These are phyloP conservation scores for Vollenhovia emeryi DNA, from an alignment of 1,140 invertebrate species.

Conservation along the genomic window DNA sequence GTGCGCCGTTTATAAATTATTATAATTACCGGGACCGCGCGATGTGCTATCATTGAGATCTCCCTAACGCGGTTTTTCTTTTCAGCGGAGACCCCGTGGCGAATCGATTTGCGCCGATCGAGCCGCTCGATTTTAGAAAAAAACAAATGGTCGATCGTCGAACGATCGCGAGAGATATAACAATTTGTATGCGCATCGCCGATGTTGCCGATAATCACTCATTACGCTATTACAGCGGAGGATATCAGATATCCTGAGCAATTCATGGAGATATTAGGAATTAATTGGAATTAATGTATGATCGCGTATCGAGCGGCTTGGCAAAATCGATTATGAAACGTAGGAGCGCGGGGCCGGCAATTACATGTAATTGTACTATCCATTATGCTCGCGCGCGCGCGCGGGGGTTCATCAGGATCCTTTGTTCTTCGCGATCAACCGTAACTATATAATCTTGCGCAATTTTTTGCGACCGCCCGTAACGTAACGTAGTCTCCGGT, in stretches of 20 bases:
- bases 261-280: constrained; percentile 14
- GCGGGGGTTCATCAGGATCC: constrained; percentile 36
- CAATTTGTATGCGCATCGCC: neutral
- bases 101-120: too few relatives aligned
- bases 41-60: too few relatives aligned
- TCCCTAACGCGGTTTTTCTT: too few relatives aligned
- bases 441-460: constrained; percentile 52
- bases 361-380: constrained; percentile 35
- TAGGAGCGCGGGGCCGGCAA: constrained; percentile 24
- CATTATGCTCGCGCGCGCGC: constrained; percentile 16
- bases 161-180: neutral
- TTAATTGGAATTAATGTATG: constrained; percentile 32
- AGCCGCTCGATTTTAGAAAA: too few relatives aligned
- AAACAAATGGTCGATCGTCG: too few relatives aligned
- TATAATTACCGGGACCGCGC: neutral
- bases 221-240: constrained; percentile 6
- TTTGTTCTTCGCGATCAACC: constrained; percentile 40
- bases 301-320: neutral
- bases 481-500: constrained; percentile 36
- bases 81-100: too few relatives aligned
- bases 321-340: constrained; percentile 44
- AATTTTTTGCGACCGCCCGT: constrained; percentile 50
- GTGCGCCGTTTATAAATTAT: neutral
- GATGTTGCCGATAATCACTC: neutral
- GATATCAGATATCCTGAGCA: neutral